Evolutionary conservation across 2,888 invertebrate species (phyloP), one percentile per base, ranked within the genome.

Genomic region (Tachina grossa): DNA sequence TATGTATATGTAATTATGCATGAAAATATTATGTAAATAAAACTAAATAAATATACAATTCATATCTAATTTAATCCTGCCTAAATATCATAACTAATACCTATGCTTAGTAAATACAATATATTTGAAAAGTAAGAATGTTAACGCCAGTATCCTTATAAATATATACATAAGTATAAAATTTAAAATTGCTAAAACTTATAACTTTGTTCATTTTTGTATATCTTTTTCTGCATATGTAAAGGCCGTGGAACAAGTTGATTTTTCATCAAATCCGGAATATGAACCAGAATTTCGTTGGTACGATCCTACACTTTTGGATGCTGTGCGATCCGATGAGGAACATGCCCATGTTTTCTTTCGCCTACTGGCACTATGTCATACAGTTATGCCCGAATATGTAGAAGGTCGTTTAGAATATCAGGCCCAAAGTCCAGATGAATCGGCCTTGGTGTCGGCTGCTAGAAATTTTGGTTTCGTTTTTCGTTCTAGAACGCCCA

Each of bases 381-480:
- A 99, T 92, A 99, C 99, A 2, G 99, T 99, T 72, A 99, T 99
- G 99, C 97, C 99, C 0, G 98, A 98, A 90, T 96, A 96, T 89
- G 96, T 97, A 90, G 95, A 96, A 88, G 97, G 97, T 90, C 97
- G 90, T 16, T 84, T 93, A 68, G 93, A 93, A 83, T 93, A 93
- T 84, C 95, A 95, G 94, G 99, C 99, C 22, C 99, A 99, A 93
- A 99, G 98, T 84, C 99, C 99, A 0, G 99, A 99, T 93, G 99
- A 99, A 93, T 96, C 97, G 63, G 99, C 99, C 1, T 94, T 99
- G 49, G 99, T 99, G 22, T 97, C 98, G 13, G 99, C 99, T 1
- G 99, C 99, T 5, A 95, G 99, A 90, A 99, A 99, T 93, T 99
- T 99, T 93, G 99, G 99, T 89, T 99, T 98, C 93, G 99, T 99